These are phyloP conservation scores for Zaprionus lineosus DNA, from an alignment of 2,888 invertebrate genomes.

Conservation along the genomic window DNA sequence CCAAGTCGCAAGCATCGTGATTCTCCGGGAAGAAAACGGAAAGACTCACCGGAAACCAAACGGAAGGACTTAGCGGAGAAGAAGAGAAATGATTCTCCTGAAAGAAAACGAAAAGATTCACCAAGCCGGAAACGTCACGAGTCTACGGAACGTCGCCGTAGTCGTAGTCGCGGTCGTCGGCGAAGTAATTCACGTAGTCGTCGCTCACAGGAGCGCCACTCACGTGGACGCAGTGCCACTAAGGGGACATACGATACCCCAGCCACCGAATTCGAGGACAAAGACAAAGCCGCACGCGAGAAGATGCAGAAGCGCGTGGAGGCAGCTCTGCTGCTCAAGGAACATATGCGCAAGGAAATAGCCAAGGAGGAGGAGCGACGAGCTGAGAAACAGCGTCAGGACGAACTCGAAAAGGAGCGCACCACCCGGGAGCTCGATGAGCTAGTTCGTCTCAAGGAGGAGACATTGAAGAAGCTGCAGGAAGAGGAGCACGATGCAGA, in stretches of 20 bases:
- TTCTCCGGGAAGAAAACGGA: constrained; percentile 28
- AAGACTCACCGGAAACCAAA: constrained; percentile 23
- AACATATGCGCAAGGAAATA: constrained; percentile 85
- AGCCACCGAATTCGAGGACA: constrained; percentile 56
- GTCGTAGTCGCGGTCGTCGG: constrained; percentile 52
- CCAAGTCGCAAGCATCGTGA: constrained; percentile 26
- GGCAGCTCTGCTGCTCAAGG: constrained; percentile 84
- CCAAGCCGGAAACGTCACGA: constrained; percentile 43
- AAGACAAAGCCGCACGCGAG: constrained; percentile 79
- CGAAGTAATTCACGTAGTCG: constrained; percentile 48
- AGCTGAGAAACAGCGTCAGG: constrained; percentile 82
- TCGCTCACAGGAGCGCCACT: constrained; percentile 42
- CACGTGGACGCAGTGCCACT: constrained; percentile 28
- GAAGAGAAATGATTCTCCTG: constrained; percentile 28
- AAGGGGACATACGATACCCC: constrained; percentile 43
- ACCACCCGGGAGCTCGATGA: constrained; percentile 80
- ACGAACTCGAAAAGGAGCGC: constrained; percentile 81
- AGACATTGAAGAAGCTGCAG: constrained; percentile 80
- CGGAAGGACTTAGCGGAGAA: too few species aligned
- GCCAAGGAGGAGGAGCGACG: constrained; percentile 85
- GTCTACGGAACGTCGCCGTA: constrained; percentile 39
- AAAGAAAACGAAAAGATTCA: constrained; percentile 44
- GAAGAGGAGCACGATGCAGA: constrained; percentile 71
- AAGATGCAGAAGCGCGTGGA: constrained; percentile 83
- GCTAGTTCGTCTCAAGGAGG: constrained; percentile 81